Percentiles rank a stretch among this genome's conserved stretches.
Evolutionary conservation across 1,140 invertebrate genomes (phyloP).

Genomic region (Drosophila littoralis): DNA sequence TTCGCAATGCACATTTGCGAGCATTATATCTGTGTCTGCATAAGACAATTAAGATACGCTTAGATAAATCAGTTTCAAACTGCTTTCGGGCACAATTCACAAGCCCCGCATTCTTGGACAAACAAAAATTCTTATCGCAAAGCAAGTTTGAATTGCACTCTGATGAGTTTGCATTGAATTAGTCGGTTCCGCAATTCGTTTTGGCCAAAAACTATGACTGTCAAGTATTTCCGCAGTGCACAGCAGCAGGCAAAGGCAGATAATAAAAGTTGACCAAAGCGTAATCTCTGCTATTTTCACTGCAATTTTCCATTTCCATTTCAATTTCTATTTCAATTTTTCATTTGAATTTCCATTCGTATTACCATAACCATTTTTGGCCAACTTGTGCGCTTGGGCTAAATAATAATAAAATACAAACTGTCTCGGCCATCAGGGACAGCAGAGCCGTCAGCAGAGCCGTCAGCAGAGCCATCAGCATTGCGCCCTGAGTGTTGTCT

Average conservation of each 20-base stretch:
- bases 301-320: constrained; percentile 20
- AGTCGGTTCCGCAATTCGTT: constrained; percentile 57
- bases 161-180: constrained; percentile 65
- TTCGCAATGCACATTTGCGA: neutral
- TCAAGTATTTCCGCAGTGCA: constrained; percentile 14
- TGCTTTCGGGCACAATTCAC: neutral
- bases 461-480: neutral
- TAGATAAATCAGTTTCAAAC: constrained; percentile 9
- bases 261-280: constrained; percentile 34
- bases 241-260: neutral
- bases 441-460: neutral
- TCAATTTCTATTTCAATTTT: constrained; percentile 5
- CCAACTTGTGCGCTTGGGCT: neutral
- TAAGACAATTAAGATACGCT: constrained; percentile 27
- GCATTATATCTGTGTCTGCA: neutral
- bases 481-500: constrained; percentile 15
- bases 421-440: constrained; percentile 6
- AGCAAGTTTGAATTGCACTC: constrained; percentile 60
- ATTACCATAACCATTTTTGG: constrained; percentile 5
- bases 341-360: constrained; percentile 12
- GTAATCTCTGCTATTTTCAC: constrained; percentile 26
- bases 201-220: constrained; percentile 17
- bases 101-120: constrained; percentile 8
- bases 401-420: constrained; percentile 15
- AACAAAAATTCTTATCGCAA: constrained; percentile 19